Evolutionary conservation across 1,140 invertebrate genomes (phyloP).

Genomic region (Pogonognathellus flavescens): DNA sequence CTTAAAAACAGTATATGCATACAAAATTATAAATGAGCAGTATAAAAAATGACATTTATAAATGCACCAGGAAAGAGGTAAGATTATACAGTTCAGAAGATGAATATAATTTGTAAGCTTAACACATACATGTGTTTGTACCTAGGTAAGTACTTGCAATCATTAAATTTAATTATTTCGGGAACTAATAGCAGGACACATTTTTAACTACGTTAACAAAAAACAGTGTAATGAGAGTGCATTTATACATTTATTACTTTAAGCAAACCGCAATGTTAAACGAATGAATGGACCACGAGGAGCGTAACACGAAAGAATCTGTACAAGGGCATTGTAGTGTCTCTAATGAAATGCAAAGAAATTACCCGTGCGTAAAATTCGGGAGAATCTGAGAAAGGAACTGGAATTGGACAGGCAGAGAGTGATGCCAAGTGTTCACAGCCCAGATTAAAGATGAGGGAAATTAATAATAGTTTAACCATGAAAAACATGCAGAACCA

Average conservation of each 20-base stretch:
- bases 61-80: neutral
- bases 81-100: too few relatives aligned
- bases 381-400: neutral
- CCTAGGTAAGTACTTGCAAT: too few relatives aligned
- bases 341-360: neutral
- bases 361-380: slow-evolving; percentile 18
- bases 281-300: neutral
- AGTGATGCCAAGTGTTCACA: neutral
- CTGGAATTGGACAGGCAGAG: neutral
- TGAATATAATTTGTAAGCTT: too few relatives aligned
- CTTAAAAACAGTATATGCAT: neutral
- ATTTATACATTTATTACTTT: neutral
- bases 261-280: neutral
- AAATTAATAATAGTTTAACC: slow-evolving; percentile 35
- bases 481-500: neutral
- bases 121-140: too few relatives aligned
- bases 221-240: neutral
- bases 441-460: neutral
- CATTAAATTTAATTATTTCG: too few relatives aligned
- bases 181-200: too few relatives aligned
- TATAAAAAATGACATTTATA: neutral
- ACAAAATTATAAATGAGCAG: neutral
- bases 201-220: neutral
- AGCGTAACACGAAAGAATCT: neutral
- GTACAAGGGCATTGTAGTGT: neutral